Evolutionary conservation across 2,888 invertebrate species (phyloP), one percentile per base, ranked within the genome.

Genomic region (Amitus sp.): DNA sequence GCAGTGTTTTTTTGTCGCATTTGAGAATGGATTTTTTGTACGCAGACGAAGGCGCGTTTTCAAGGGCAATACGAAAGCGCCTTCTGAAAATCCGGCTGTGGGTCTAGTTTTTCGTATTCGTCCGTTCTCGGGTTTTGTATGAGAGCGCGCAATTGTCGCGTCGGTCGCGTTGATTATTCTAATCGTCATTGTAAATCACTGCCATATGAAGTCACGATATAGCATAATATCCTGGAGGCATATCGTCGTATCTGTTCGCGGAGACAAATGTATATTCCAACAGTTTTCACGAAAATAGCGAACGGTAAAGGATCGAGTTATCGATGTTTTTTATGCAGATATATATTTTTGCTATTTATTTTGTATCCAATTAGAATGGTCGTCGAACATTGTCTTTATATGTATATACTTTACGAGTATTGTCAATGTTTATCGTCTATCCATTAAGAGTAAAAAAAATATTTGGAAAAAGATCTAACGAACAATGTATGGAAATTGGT

Each of bases 341-440:
- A 58, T 65, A 65, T 65, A 65, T 65, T 64, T 64, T 64, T 64
- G 64, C 64, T 64, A 60, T 64, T 64, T 64, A 64, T 64, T 64
- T 63, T 64, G 52, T 64, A 64, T 57, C 60, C 57, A 55, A 59
- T 65, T 62, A 65, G 56, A 59, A 57, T 65, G 58, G 61, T 62
- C 65, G 62, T 61, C 58, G 61, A 57, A 61, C 61, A 60, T 61
- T 55, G 65, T 65, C 58, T 61, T 62, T 61, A 65, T 65, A 65
- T 65, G 65, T 65, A 62, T 65, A 65, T 65, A 65, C 40, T 61
- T 65, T 65, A 54, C 50, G 58, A 58, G 65, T 65, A 65, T 37
- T 54, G 61, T 65, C 54, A 51, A 65, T 65, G 65, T 65, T 65
- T 61, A n/a, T n/a, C n/a, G n/a, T n/a, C n/a, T 65, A 60, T 61